Conservation (phyloP, 2,797 vertebrate genomes). For the Neosilurus mollespiculum region DNA sequence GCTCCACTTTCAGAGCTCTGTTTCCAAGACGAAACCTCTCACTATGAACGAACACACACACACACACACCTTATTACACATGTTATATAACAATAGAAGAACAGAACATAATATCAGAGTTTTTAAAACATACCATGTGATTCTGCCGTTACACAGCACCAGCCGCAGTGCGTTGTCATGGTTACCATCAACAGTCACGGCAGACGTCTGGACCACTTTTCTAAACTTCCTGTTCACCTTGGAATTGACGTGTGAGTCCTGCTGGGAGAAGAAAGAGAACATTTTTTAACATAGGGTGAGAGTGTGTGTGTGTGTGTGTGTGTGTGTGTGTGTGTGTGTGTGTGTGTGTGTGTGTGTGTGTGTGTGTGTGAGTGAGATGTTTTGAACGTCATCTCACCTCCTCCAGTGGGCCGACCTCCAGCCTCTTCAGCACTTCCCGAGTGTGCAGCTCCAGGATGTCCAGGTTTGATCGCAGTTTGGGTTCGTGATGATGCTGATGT, state of each 20-base stretch:
- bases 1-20: conserved; percentile 76
- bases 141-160: conserved; percentile 91
- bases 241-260: conserved; percentile 81
- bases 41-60: conserved; percentile 63
- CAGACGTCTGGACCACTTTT: conserved; percentile 87
- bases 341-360: background rate
- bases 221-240: conserved; percentile 89
- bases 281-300: background rate
- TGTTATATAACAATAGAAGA: no score
- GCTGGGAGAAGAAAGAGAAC: background rate
- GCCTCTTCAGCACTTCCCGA: conserved; percentile 86
- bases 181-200: conserved; percentile 79
- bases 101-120: background rate
- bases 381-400: conserved; percentile 75
- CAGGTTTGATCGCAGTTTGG: conserved; percentile 86
- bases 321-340: no score
- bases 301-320: no score
- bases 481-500: conserved; percentile 59
- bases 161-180: conserved; percentile 89
- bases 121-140: conserved; percentile 79
- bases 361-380: background rate
- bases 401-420: conserved; percentile 91
- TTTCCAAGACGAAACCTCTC: conserved; percentile 79
- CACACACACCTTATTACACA: background rate
- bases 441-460: conserved; percentile 96